A percentile compares a stretch with the other conserved stretches of the same genome.
Evolutionary conservation across 2,888 invertebrate genomes (phyloP).

Genomic region (Dasypolia templi): DNA sequence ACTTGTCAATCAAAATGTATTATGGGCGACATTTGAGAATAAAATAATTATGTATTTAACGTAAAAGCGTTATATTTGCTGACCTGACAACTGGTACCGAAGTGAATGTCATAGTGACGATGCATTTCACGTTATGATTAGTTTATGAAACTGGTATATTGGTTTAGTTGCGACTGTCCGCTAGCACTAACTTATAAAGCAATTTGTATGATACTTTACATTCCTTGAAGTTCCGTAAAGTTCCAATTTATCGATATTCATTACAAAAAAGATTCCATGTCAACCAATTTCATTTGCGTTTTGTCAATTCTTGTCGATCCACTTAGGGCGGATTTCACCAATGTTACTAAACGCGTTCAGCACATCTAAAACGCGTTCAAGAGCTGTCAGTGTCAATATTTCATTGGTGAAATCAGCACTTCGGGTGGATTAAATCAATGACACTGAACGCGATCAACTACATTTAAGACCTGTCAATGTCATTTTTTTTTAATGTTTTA

Average conservation of each 20-base stretch:
- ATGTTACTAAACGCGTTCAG: too few species aligned
- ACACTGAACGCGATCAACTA: too few species aligned
- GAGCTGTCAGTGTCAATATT: too few species aligned
- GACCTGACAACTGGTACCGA: conserved; percentile 34
- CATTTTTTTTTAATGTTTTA: too few species aligned
- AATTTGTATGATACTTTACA: conserved; percentile 73
- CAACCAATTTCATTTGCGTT: background rate
- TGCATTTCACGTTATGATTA: conserved; percentile 62
- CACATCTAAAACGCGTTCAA: too few species aligned
- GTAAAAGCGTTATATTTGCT: conserved; percentile 37
- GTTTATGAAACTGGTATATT: conserved; percentile 55
- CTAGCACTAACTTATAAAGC: conserved; percentile 62
- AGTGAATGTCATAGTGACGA: conserved; percentile 58
- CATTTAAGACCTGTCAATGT: too few species aligned
- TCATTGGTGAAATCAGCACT: too few species aligned
- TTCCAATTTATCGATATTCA: background rate
- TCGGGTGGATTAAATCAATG: too few species aligned
- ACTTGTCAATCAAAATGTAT: conserved; percentile 55
- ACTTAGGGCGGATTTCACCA: too few species aligned
- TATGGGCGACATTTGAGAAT: conserved; percentile 33
- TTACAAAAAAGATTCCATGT: background rate
- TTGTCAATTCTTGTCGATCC: background rate
- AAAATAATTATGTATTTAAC: conserved; percentile 33
- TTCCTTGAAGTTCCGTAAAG: conserved; percentile 70
- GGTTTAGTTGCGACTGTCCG: conserved; percentile 51